Base-by-base conservation (phyloP, 2,888 invertebrate genomes). In the Ophraella communa region DNA sequence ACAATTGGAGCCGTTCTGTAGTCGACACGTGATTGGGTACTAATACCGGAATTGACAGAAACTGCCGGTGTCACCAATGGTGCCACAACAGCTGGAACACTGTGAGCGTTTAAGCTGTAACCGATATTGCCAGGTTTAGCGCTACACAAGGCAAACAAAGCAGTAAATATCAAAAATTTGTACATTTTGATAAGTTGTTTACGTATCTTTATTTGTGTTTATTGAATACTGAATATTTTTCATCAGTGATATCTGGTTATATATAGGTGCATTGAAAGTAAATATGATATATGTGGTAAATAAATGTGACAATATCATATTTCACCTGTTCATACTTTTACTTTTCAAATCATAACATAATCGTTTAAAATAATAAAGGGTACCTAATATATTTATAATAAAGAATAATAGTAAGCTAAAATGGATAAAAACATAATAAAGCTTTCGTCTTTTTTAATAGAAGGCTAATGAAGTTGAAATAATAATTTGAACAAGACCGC, bases 1-100 rank as follows among this genome's bases (percentile, higher is more conserved):
- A 61, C 51, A 18, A 65, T 59, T 11, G 62, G 59, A 8, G 71
- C 69, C 17, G 58, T 60, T 42, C 67, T 66, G 30, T 67, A 62
- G 55, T 71, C 71, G 23, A 65, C 58, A 39, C 71, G 62, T 24
- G 67, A 66, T 44, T 69, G 69, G 20, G 54, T 58, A 49, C 71
- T 71, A 7, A 69, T 59, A 8, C 64, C 71, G 2, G 67, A 61
- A 21, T 67, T 63, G 14, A 33, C 60, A 4, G 63, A 51, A 4
- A 65, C 47, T 14, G 49, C 17, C 2, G 51, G 53, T 7, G 65
- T 66, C 1, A 21, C 21, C n/a, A 65, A 52, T 24, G 71, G 63
- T 4, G 35, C 47, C 8, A 63, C 59, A 11, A 66, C 42, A 4
- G 56, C 35, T 7, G 53, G 23, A 4, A 39, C 8, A 24, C 33